These are phyloP conservation scores for Amblyjoppa proteus DNA, from an alignment of 2,888 invertebrate genomes.

Conservation along the genomic window DNA sequence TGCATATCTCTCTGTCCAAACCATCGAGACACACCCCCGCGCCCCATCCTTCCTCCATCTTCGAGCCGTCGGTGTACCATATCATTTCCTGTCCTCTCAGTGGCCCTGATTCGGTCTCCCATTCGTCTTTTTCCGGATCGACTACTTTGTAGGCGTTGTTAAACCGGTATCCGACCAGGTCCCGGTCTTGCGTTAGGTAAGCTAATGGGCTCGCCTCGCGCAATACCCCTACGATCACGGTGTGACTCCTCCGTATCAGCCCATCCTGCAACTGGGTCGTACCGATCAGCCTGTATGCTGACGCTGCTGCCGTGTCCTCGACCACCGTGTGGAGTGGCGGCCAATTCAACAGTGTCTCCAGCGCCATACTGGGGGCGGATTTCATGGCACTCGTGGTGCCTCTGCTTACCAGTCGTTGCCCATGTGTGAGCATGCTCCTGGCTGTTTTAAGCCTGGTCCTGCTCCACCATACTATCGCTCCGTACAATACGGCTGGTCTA, in stretches of 20 bases:
- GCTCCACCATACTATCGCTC: constrained; percentile 13
- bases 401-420: constrained; percentile 55
- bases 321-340: constrained; percentile 4
- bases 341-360: constrained; percentile 3
- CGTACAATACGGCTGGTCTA: constrained; percentile 32
- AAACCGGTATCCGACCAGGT: background rate
- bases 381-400: constrained; percentile 56
- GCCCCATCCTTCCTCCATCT: constrained; percentile 11
- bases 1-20: background rate
- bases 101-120: background rate
- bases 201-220: constrained; percentile 5
- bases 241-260: background rate
- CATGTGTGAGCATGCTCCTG: constrained; percentile 36
- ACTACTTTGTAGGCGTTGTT: background rate
- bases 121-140: background rate
- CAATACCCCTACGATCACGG: background rate
- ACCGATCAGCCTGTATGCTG: constrained; percentile 11
- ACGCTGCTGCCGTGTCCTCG: background rate
- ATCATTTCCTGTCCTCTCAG: constrained; percentile 6
- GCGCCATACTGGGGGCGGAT: constrained; percentile 20
- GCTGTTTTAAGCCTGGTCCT: constrained; percentile 24
- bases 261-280: background rate
- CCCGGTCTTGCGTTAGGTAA: background rate
- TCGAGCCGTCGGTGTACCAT: constrained; percentile 18
- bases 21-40: constrained; percentile 32